Evolutionary conservation across 2,113 vertebrate genomes (phyloP).

Genomic region (Alaudala cheleensis): DNA sequence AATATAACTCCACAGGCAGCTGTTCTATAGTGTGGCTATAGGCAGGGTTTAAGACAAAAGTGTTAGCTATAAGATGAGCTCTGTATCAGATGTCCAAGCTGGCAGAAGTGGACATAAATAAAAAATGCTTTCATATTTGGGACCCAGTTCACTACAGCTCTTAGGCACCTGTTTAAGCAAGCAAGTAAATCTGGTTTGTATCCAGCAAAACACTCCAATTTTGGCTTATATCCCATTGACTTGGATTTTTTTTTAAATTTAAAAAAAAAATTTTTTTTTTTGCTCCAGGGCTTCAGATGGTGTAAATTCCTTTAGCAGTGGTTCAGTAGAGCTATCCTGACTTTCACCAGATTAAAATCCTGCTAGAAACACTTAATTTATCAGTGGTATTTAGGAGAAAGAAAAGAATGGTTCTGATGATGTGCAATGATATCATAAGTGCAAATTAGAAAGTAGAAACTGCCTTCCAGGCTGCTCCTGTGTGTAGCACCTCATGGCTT

Average conservation of each 20-base stretch:
- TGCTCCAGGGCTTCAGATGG: not conserved
- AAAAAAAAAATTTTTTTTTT: no score
- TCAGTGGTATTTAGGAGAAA: not conserved
- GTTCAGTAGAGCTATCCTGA: not conserved
- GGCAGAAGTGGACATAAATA: constrained; percentile 25
- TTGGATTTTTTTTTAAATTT: not conserved
- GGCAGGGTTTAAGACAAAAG: constrained; percentile 39
- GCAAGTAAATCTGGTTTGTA: constrained; percentile 17
- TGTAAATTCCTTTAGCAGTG: constrained; percentile 4
- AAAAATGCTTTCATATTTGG: not conserved
- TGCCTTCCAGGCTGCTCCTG: not conserved
- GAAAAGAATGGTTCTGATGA: not conserved
- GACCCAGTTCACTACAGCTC: not conserved
- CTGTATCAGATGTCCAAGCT: constrained; percentile 45
- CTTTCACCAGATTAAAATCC: not conserved
- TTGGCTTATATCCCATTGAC: not conserved
- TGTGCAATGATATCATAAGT: not conserved
- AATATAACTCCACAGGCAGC: constrained; percentile 48
- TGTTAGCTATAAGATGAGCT: constrained; percentile 25
- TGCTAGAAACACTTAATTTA: not conserved
- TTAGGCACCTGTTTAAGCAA: constrained; percentile 46
- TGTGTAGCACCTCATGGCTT: not conserved
- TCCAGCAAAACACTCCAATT: constrained; percentile 20
- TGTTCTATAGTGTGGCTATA: constrained; percentile 30
- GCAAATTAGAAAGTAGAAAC: not conserved